A percentile compares a stretch with the other conserved stretches of the same genome.
Conservation (phyloP, 2,888 invertebrate species). For the Formica aserva region DNA sequence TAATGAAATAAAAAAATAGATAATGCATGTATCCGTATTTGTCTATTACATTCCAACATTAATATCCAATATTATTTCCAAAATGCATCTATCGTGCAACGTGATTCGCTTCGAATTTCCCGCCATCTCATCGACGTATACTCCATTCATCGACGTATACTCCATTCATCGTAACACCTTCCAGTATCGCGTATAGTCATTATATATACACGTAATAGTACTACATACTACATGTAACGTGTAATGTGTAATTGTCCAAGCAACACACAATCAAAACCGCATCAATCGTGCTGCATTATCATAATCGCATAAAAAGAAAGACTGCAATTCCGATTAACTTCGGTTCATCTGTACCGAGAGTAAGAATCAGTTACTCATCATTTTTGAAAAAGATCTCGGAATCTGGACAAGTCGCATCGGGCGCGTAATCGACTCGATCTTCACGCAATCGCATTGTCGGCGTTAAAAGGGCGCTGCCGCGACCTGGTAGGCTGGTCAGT, state of each 20-base stretch:
- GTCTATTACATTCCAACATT: neutral
- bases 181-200: conserved; percentile 10
- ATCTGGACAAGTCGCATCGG: conserved; percentile 11
- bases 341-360: neutral
- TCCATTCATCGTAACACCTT: conserved; percentile 61
- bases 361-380: neutral
- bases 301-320: too few species aligned
- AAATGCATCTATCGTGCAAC: neutral
- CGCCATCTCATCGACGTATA: conserved; percentile 52
- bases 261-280: neutral
- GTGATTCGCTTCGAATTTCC: conserved; percentile 30
- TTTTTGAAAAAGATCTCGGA: neutral
- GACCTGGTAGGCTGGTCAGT: conserved; percentile 75
- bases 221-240: too few species aligned
- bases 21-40: neutral
- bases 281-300: neutral
- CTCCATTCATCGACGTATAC: conserved; percentile 61
- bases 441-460: conserved; percentile 60
- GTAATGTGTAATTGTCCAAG: neutral
- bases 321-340: neutral
- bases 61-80: neutral
- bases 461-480: conserved; percentile 83
- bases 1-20: neutral
- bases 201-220: too few species aligned
- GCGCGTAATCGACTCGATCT: neutral